Percentiles rank a stretch among this genome's conserved stretches.
phyloP scores from a whole-genome alignment of 2,888 invertebrate genomes.

The Horisme vitalbata region DNA sequence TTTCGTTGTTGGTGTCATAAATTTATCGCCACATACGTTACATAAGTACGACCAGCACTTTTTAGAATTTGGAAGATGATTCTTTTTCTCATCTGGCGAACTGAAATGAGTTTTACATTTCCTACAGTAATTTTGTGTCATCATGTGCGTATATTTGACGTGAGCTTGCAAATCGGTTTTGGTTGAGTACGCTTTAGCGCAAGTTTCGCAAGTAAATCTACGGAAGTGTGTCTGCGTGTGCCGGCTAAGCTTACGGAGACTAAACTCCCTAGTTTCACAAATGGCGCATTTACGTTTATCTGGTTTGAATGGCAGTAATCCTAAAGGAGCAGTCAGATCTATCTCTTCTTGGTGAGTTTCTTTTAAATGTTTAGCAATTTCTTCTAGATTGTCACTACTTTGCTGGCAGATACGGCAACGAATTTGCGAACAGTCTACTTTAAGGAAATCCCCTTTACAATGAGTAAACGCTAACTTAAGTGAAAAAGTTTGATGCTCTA shows the following conservation, averaged over 20 bases:
- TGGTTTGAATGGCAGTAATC: slow-evolving; percentile 55
- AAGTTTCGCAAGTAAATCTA: slow-evolving; percentile 58
- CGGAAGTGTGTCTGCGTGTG: slow-evolving; percentile 59
- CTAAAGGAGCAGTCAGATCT: slow-evolving; percentile 46
- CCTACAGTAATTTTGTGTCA: slow-evolving; percentile 34
- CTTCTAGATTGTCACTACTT: slow-evolving; percentile 40
- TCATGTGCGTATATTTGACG: slow-evolving; percentile 31
- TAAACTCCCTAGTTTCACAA: slow-evolving; percentile 46
- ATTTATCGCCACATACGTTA: slow-evolving; percentile 50
- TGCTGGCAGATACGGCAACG: slow-evolving; percentile 51
- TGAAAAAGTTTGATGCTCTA: slow-evolving; percentile 36
- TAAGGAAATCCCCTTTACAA: slow-evolving; percentile 36
- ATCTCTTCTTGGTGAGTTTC: slow-evolving; percentile 42
- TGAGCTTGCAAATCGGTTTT: slow-evolving; percentile 47
- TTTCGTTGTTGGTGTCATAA: slow-evolving; percentile 44
- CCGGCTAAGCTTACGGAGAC: slow-evolving; percentile 50
- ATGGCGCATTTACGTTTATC: slow-evolving; percentile 43
- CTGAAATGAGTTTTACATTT: slow-evolving; percentile 52
- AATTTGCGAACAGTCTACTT: slow-evolving; percentile 56
- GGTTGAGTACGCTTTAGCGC: slow-evolving; percentile 58
- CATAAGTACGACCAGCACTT: slow-evolving; percentile 56
- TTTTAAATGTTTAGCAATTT: slow-evolving; percentile 46
- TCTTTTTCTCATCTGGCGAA: slow-evolving; percentile 47
- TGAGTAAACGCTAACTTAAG: slow-evolving; percentile 41
- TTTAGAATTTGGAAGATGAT: slow-evolving; percentile 42